These are phyloP conservation scores for Nudaria mundana DNA, from an alignment of 2,888 invertebrate species.

Conservation along the genomic window DNA sequence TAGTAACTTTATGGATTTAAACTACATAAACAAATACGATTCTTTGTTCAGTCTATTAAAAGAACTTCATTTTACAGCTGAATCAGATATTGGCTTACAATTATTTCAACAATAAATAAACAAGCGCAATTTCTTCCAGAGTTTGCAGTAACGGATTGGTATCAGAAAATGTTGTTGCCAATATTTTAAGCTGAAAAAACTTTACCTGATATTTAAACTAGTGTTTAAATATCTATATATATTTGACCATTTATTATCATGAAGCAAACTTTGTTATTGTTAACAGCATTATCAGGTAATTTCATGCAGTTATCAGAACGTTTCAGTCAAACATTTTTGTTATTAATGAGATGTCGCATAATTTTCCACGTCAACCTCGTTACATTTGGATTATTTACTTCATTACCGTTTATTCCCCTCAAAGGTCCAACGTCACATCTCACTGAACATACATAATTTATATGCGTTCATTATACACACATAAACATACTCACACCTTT, in stretches of 20 bases:
- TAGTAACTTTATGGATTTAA: too few relatives aligned
- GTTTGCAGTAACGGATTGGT: constrained; percentile 1
- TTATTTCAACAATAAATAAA: constrained; percentile 4
- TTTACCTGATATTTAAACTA: not conserved
- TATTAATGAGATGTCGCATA: constrained; percentile 37
- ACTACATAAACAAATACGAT: too few relatives aligned
- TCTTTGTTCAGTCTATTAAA: too few relatives aligned
- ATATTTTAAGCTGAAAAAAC: not conserved
- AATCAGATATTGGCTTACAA: not conserved
- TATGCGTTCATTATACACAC: too few relatives aligned
- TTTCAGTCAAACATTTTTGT: constrained; percentile 31
- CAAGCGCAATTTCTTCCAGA: constrained; percentile 1
- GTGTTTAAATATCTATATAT: too few relatives aligned
- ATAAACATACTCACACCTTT: not conserved
- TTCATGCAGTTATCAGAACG: too few relatives aligned
- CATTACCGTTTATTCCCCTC: constrained; percentile 48
- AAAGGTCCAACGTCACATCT: constrained; percentile 34
- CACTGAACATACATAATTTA: constrained; percentile 14
- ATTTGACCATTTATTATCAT: not conserved
- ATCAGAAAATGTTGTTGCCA: constrained; percentile 1
- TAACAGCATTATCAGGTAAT: too few relatives aligned
- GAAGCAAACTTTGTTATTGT: too few relatives aligned
- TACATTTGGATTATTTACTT: constrained; percentile 44
- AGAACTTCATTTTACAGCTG: not conserved
- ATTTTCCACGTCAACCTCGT: constrained; percentile 39